Conservation (phyloP, 2,113 vertebrate genomes). For the Lophochroa leadbeateri region DNA sequence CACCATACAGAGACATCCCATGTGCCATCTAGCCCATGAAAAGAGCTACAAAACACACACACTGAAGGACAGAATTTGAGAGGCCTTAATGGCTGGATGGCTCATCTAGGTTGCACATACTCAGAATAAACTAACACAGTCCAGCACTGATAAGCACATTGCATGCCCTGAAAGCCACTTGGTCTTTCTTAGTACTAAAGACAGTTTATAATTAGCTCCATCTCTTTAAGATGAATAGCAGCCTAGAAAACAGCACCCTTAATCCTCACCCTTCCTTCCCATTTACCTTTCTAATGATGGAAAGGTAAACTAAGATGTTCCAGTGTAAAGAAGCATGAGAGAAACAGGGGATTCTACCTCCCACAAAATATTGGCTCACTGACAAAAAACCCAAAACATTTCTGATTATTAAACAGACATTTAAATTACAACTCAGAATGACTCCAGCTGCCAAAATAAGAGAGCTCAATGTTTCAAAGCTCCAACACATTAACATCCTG, state of each 20-base stretch:
- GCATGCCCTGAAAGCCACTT: neutral
- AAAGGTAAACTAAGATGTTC: neutral
- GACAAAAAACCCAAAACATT: neutral
- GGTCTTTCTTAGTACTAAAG: neutral
- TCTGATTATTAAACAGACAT: neutral
- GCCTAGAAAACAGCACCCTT: neutral
- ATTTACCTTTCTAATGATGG: neutral
- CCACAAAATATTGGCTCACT: neutral
- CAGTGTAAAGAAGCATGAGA: neutral
- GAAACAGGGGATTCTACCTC: neutral
- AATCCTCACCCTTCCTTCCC: neutral
- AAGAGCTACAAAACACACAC: neutral
- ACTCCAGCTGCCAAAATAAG: neutral
- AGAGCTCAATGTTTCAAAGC: neutral
- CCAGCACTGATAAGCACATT: neutral
- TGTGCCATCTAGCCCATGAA: accelerated
- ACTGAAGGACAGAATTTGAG: neutral
- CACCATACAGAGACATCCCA: neutral
- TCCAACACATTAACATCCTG: neutral
- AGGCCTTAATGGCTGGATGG: neutral
- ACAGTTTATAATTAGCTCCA: neutral
- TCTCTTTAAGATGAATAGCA: neutral
- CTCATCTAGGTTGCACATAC: neutral
- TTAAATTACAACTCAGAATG: neutral
- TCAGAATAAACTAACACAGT: neutral